Base-by-base conservation (phyloP, 2,113 vertebrate genomes). In the Crocuta crocuta region DNA sequence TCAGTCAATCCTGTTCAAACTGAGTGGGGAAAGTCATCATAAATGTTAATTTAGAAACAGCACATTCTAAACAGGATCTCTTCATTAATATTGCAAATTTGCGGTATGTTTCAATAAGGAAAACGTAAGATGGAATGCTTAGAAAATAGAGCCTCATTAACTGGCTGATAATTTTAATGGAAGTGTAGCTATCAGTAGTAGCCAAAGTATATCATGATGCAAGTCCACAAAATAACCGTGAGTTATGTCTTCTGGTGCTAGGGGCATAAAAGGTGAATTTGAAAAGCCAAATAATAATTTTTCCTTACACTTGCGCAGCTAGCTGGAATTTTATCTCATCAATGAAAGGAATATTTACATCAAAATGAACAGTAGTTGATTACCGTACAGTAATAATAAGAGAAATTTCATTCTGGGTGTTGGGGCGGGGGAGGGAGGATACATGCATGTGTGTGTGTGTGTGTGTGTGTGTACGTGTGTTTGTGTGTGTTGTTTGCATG, bases 11-110 rank as follows among this genome's bases (percentile, higher is more conserved):
- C 43, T 88, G 35, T 24, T 1, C 71, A 90, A 79, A 74, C 19
- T 95, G 35, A 61, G 33, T 65, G 83, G 48, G 19, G 58, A 79
- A 95, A 33, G 7, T 39, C 58, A 88, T 76, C 28, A n/a, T 50
- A 21, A 80, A 76, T 3, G 21, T 85, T 53, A 91, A 7, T 63
- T 63, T 90, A 71, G 61, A 95, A 92, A 2, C 10, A 73, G 3
- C 4, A 7, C 0, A 76, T 76, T 87, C 96, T 28, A 73, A 90
- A 12, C 74, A 33, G 4, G 2, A 24, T 94, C 10, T 89, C 9
- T 79, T 92, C 68, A 43, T 89, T 92, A 94, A 73, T 94, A 16
- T 8, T 83, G 1, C 8, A 82, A 95, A 78, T 82, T 78, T 94
- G 7, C 28, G 28, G 58, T 94, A 66, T 31, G 16, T 74, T 79